Conservation (phyloP, 2,797 vertebrate species). For the Selene dorsalis region DNA sequence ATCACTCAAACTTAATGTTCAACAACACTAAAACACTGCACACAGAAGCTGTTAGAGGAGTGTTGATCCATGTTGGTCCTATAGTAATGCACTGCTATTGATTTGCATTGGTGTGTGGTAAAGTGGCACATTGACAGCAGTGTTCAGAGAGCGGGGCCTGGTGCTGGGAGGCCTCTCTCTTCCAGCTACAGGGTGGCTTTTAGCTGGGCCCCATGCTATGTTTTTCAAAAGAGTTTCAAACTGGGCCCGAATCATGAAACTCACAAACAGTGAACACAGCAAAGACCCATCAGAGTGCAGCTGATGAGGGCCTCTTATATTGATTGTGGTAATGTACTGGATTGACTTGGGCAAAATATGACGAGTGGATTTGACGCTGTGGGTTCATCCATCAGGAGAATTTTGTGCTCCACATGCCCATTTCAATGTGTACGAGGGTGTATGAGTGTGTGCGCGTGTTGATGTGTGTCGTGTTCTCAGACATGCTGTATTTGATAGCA, state of each 20-base stretch:
- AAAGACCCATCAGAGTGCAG: slow-evolving; percentile 49
- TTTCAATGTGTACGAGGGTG: not conserved
- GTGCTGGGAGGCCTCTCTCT: slow-evolving; percentile 61
- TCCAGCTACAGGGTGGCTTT: slow-evolving; percentile 66
- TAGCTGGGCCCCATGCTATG: slow-evolving; percentile 65
- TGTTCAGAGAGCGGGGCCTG: slow-evolving; percentile 39
- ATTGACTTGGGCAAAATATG: slow-evolving; percentile 54
- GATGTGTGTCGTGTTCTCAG: not conserved
- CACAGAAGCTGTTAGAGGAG: slow-evolving; percentile 46
- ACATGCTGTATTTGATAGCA: slow-evolving; percentile 79
- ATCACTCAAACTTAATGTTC: slow-evolving; percentile 10
- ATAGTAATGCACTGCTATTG: slow-evolving; percentile 64
- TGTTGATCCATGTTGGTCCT: slow-evolving; percentile 59
- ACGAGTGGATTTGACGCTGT: slow-evolving; percentile 25
- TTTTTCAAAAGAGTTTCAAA: slow-evolving; percentile 63
- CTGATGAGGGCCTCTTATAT: slow-evolving; percentile 53
- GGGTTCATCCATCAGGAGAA: slow-evolving; percentile 28
- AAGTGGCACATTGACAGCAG: slow-evolving; percentile 64
- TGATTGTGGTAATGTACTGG: slow-evolving; percentile 61
- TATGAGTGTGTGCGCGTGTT: slow-evolving; percentile 11
- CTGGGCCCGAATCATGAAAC: slow-evolving; percentile 53
- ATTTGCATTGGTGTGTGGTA: slow-evolving; percentile 62
- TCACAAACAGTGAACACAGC: slow-evolving; percentile 55
- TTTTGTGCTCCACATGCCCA: not conserved
- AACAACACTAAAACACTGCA: slow-evolving; percentile 21